phyloP scores from a whole-genome alignment of 2,797 vertebrate genomes.

The Pelochelys cantorii region DNA sequence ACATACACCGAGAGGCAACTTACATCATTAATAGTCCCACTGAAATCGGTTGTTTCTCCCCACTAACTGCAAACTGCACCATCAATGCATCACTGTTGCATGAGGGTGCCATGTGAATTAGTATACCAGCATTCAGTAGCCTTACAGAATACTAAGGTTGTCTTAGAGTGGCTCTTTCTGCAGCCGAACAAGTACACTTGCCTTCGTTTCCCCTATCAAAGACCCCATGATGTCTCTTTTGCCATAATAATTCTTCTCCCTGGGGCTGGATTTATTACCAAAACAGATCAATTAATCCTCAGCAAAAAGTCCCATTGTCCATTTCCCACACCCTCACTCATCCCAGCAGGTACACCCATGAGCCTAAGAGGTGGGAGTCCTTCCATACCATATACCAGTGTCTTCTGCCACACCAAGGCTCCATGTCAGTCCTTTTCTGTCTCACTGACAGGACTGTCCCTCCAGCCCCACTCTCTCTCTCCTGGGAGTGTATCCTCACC shows the following conservation, averaged over 20 bases:
- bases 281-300: not conserved
- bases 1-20: not conserved
- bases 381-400: not conserved
- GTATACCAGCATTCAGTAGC: not conserved
- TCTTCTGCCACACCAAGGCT: not conserved
- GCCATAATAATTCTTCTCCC: not conserved
- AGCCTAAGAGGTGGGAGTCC: not conserved
- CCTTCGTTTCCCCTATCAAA: not conserved
- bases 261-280: not conserved
- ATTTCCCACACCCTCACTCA: not conserved
- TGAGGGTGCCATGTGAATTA: not conserved
- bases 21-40: fast-evolving
- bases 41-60: not conserved
- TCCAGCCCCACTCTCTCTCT: too few species aligned
- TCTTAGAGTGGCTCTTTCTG: not conserved
- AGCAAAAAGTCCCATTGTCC: not conserved
- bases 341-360: not conserved
- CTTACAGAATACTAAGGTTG: not conserved
- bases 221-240: not conserved
- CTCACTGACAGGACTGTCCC: not conserved
- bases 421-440: not conserved
- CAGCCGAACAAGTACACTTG: not conserved
- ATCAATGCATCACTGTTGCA: not conserved
- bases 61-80: not conserved
- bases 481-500: too few species aligned